Evolutionary conservation across 2,888 invertebrate species (phyloP), one percentile per base, ranked within the genome.

Genomic region (Lordiphosa andalusiaca): DNA sequence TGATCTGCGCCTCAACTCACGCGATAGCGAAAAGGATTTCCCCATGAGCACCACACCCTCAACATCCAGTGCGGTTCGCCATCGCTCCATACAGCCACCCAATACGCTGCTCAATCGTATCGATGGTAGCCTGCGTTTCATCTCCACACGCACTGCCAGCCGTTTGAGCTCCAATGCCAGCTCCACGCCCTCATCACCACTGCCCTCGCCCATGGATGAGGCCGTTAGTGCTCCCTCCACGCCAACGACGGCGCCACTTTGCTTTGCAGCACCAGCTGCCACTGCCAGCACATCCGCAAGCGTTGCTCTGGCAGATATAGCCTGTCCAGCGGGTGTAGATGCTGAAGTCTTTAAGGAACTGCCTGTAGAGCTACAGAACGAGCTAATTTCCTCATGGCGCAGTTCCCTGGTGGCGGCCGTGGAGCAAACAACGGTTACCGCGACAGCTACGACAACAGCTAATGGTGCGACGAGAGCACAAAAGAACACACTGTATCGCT

Each of bases 351-450:
- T 95, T 82, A 92, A 91, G 70, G 93, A 94, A 68, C 89, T 95
- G 69, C 95, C 95, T 0, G 89, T 91, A 25, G 93, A 94, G 48
- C 91, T 95, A 88, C 94, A 94, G 86, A 92, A 93, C 74, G 95
- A 95, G 87, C 89, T 95, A 19, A 92, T 93, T 85, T 91, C 91
- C n/a, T 92, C 93, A 83, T 94, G 93, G 92, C 82, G 88, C 49
- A 87, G 73, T 44, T 89, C 87, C 12, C 58, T 88, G 37, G 85
- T 87, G 9, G 85, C 88, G n/a, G 87, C 88, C 13, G 69, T 77
- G 23, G 75, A 77, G n/a, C 67, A 84, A 48, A 57, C 81, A 1
- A 68, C 76, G 41, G 41, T 59, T 7, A 57, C 48, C 30, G 48
- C 57, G 13, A 49, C 77, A 6, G 77, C 66, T 4, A 60, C 67